Conservation (phyloP, 2,113 vertebrate genomes). For the Procavia capensis region DNA sequence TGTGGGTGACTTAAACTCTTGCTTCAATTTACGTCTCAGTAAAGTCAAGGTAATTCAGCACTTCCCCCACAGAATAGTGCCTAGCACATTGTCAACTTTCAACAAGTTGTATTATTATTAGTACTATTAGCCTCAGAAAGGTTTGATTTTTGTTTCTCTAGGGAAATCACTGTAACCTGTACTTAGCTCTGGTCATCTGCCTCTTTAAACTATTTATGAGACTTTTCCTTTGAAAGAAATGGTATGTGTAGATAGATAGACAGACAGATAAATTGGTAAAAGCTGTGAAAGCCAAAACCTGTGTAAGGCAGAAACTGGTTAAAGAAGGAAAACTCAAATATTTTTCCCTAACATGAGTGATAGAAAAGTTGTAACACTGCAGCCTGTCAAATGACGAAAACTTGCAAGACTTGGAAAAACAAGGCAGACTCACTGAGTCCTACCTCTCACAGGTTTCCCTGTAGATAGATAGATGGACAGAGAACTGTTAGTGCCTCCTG, state of each 20-base stretch:
- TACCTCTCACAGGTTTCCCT: too few relatives aligned
- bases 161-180: neutral
- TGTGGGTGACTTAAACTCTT: neutral
- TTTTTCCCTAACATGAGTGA: too few relatives aligned
- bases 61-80: neutral
- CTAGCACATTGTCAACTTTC: neutral
- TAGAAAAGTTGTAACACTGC: too few relatives aligned
- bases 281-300: neutral
- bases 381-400: too few relatives aligned
- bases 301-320: too few relatives aligned
- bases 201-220: neutral
- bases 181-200: neutral
- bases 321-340: too few relatives aligned
- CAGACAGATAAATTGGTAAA: neutral
- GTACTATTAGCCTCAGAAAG: neutral
- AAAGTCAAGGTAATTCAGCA: accelerated
- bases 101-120: neutral
- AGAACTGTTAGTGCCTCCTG: neutral
- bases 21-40: neutral
- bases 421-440: too few relatives aligned
- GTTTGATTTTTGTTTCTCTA: neutral
- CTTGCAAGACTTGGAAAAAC: too few relatives aligned
- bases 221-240: neutral
- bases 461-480: neutral
- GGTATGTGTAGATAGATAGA: too few relatives aligned